Base-by-base conservation (phyloP, 2,888 invertebrate species). In the Shargacucullia verbasci region DNA sequence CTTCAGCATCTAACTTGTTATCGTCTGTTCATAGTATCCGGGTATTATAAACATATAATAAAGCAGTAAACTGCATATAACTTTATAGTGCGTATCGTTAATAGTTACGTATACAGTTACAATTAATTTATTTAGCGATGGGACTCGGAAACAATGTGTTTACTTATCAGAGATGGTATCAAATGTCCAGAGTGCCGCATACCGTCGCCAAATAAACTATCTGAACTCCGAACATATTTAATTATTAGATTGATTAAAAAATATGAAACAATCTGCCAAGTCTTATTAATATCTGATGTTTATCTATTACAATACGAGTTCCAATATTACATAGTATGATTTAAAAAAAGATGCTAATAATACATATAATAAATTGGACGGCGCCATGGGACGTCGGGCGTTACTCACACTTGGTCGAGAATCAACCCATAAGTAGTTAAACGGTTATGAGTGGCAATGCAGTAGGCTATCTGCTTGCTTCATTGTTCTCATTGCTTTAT, bases 381-480 rank as follows among this genome's bases (percentile, higher is more conserved):
- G 49, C 58, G 37, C 61, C 15, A 49, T 58, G 48, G 67, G 72
- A 43, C 37, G 48, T 40, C 45, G 13, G 13, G 13, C 27, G 39
- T 52, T 48, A 49, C 59, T 70, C 65, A 59, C 53, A 70, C 71
- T 66, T 50, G 44, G 45, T 63, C 25, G 38, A 54, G 25, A 54
- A 53, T 37, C 34, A 41, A 56, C 31, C 44, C 37, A 35, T 39
- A 56, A 44, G 43, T 38, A 39, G 44, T 37, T 55, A 41, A 71
- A 58, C 61, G 57, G 48, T 53, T 58, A 50, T 49, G 35, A 48
- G 14, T 38, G 54, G 37, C 13, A 56, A 53, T 56, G 43, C 41
- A 10, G 48, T 43, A 27, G 59, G 45, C 44, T 34, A 56, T 37
- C 43, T 49, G 33, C 15, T 45, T 15, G 27, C 31, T 37, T 34